Percentiles rank a stretch among this genome's conserved stretches.
Conservation (phyloP, 2,113 vertebrate genomes). For the Rhodinocichla rosea region DNA sequence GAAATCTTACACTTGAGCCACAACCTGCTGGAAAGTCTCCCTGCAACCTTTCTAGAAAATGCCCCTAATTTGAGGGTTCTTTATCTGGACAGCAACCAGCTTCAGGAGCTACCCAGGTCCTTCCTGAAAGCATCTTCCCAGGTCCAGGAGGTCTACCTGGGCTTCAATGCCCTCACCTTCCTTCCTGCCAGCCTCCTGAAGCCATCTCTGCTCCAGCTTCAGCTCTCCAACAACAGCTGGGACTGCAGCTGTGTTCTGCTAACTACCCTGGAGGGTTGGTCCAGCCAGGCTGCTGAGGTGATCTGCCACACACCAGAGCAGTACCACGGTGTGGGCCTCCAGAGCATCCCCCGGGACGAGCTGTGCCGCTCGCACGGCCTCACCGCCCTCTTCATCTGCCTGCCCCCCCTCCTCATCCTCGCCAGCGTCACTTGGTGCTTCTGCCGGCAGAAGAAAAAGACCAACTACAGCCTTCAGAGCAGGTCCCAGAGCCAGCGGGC, state of each 20-base stretch:
- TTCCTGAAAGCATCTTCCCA: constrained; percentile 75
- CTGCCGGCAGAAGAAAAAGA: constrained; percentile 74
- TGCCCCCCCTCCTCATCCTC: constrained; percentile 76
- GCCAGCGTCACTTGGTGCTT: constrained; percentile 78
- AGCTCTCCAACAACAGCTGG: constrained; percentile 81
- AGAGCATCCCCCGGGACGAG: constrained; percentile 55
- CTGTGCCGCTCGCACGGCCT: constrained; percentile 74
- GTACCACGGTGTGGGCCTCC: constrained; percentile 47
- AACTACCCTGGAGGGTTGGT: constrained; percentile 55
- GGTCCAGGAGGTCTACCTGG: constrained; percentile 74
- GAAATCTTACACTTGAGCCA: constrained; percentile 75
- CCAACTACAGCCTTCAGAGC: constrained; percentile 41
- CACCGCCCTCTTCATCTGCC: constrained; percentile 80
- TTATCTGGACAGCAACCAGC: constrained; percentile 77
- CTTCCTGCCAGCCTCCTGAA: constrained; percentile 71
- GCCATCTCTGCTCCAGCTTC: constrained; percentile 68
- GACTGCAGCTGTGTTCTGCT: constrained; percentile 80
- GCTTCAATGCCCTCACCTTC: constrained; percentile 72
- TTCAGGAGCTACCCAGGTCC: constrained; percentile 72
- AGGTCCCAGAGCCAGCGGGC: constrained; percentile 50
- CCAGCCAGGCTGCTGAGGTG: background rate
- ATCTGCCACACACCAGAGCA: constrained; percentile 70
- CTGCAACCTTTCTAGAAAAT: constrained; percentile 74
- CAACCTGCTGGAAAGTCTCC: constrained; percentile 75
- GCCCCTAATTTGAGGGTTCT: constrained; percentile 73